Evolutionary conservation across 2,797 vertebrate species (phyloP).

Genomic region (Sebastes steindachneri): DNA sequence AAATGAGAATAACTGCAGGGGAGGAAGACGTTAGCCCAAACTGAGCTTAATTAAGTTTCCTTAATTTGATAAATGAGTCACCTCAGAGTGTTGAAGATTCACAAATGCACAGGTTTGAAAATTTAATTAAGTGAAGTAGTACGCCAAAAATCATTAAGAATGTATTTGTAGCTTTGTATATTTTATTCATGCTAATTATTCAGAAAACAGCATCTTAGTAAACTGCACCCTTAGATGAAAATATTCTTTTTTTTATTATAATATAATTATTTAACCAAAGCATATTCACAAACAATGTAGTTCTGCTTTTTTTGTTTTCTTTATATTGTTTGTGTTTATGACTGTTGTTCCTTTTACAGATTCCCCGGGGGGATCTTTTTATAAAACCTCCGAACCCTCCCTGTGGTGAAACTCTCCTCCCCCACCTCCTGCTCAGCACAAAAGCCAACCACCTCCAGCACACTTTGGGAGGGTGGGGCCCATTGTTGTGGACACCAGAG

Average conservation of each 20-base stretch:
- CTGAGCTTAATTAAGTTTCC: not conserved
- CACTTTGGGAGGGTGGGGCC: constrained; percentile 67
- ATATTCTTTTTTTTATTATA: not conserved
- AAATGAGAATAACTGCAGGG: not conserved
- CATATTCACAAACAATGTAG: not conserved
- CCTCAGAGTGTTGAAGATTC: not conserved
- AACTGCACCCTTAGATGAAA: not conserved
- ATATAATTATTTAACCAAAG: not conserved
- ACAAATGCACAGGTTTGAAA: not conserved
- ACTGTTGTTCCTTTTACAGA: not conserved
- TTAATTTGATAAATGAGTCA: not conserved
- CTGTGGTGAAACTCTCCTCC: constrained; percentile 29
- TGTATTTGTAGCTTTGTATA: not conserved
- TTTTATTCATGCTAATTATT: not conserved
- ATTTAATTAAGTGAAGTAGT: not conserved
- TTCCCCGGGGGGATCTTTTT: not conserved
- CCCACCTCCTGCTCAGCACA: constrained; percentile 43
- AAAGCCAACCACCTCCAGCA: constrained; percentile 63
- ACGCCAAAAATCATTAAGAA: not conserved
- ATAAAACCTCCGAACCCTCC: not conserved
- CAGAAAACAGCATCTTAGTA: not conserved
- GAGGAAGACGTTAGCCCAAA: not conserved
- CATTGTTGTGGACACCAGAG: constrained; percentile 70
- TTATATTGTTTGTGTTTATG: constrained; percentile 10
- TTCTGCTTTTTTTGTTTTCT: not conserved